Evolutionary conservation across 2,797 vertebrate genomes (phyloP), one percentile per base, ranked within the genome.

Genomic region (Setipinna tenuifilis): DNA sequence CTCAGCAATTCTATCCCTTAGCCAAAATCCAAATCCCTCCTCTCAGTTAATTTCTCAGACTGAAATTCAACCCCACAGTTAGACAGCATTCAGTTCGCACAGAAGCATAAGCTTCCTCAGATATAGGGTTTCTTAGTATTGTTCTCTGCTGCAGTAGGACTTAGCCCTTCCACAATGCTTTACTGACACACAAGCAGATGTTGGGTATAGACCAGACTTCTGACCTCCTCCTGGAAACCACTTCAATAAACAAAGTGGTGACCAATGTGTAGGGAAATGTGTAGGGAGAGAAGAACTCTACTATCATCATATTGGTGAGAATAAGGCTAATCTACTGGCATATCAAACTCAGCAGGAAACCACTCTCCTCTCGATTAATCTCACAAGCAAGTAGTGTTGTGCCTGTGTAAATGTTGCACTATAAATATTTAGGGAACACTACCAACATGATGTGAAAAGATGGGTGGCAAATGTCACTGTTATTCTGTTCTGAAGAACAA

Each of bases 21-120:
- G 41, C n/a, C 84, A 87, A 86, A 83, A 84, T 85, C 87, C 65
- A 84, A 83, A 78, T 44, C 86, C 83, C 21, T 86, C 85, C 83
- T 87, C 75, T 84, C 48, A 78, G 71, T 83, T 83, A 88, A 88
- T 89, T 89, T 87, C 87, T 83, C 58, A 19, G 68, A 88, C 58
- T 59, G 89, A 86, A 92, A 89, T 90, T 87, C 83, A 90, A 89
- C 86, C 89, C 87, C 83, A 87, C 84, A 87, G 86, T 91, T 90
- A 87, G 88, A 85, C 28, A 83, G 88, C 86, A 87, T 83, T 88
- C 71, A 78, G 35, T 78, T 78, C 4, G 35, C 71, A 78, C 19
- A 44, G 31, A 87, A 87, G 91, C 83, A 48, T 95, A 95, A 95
- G 95, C 94, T 25, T 21, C 82, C 50, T 6, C 78, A 83, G 86